A percentile compares a stretch with the other conserved stretches of the same genome.
Conservation (phyloP, 2,888 invertebrate genomes). For the Geophilus truncorum region DNA sequence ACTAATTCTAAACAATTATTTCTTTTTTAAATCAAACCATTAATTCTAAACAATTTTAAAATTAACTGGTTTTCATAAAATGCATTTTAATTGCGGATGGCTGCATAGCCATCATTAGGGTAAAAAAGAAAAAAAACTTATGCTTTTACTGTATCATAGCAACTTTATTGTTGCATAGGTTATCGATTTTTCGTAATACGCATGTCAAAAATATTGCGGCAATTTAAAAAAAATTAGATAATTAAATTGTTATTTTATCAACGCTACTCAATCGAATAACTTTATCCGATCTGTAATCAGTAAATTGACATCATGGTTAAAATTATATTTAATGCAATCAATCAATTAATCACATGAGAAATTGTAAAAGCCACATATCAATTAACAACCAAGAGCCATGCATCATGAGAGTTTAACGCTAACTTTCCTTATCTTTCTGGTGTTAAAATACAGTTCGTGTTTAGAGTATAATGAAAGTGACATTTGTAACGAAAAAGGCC, state of each 20-base stretch:
- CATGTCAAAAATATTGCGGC: neutral
- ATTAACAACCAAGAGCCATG: neutral
- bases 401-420: too few species aligned
- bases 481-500: neutral
- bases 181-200: neutral
- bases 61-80: neutral
- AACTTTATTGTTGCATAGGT: neutral
- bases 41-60: neutral
- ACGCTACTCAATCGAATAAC: neutral
- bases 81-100: neutral
- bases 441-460: neutral
- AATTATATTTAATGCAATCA: neutral
- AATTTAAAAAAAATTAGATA: too few species aligned
- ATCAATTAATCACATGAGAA: neutral
- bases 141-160: neutral
- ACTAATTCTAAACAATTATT: too few species aligned
- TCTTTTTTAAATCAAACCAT: constrained; percentile 1
- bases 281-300: neutral
- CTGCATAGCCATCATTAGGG: neutral
- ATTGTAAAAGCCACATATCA: neutral
- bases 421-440: too few species aligned
- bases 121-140: neutral
- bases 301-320: neutral
- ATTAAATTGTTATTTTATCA: neutral
- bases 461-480: neutral